Base-by-base conservation (phyloP, 92 coral and sea anemone genomes). In the Pocillopora meandrina region DNA sequence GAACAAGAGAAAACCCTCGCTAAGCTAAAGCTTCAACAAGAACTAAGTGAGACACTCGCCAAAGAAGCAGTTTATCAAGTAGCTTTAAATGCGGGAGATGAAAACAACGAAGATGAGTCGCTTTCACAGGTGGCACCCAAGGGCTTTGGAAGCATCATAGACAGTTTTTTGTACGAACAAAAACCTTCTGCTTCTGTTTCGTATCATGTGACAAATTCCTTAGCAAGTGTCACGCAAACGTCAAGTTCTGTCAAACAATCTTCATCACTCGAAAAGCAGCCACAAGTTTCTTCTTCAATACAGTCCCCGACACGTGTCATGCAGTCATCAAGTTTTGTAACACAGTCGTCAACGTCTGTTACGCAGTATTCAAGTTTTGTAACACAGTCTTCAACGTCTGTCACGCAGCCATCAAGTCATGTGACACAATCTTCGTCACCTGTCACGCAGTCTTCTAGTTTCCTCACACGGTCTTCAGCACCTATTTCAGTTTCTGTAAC, bases 11-110 rank as follows among this genome's bases (percentile, higher is more conserved):
- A 75, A 59, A 61, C n/a, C 4, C 65, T 75, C 26, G 71, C 55
- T 36, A 82, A 74, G 58, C 75, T 87, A 57, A 81, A 75, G 73
- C 71, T 87, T 31, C 70, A 87, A 18, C 86, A 82, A 58, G 82
- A 87, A 36, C 66, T 73, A 2, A 69, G 76, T 14, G 91, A 88
- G 70, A 78, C 82, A 21, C 36, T 70, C 56, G 87, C 84, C 20
- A 84, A 82, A 68, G 91, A 88, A 58, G 86, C 80, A 12, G 78
- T 82, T 42, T 82, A 82, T 56, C 73, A 88, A 59, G 76, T 72
- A 20, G 87, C 81, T 1, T 19, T 82, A 56, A 74, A 69, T 13
- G 86, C 70, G 9, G 86, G 71, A 36, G 15, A 18, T 72, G n/a
- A n/a, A n/a, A n/a, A n/a, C n/a, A n/a, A n/a, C n/a, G n/a, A n/a